Evolutionary conservation across 2,888 invertebrate genomes (phyloP).

Genomic region (Maniola hyperantus): DNA sequence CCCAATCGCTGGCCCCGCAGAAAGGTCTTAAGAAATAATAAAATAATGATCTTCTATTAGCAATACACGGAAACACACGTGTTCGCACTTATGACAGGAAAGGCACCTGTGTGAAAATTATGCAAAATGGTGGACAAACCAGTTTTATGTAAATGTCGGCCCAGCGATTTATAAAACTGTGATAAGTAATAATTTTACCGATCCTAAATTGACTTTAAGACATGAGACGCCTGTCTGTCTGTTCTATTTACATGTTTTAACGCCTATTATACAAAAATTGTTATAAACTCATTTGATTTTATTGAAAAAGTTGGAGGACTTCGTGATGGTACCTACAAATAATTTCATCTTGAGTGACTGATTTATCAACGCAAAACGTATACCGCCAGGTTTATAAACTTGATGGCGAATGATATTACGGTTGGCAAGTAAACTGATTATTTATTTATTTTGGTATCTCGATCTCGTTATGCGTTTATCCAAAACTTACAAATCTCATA

Average conservation of each 20-base stretch:
- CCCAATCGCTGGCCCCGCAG: not conserved
- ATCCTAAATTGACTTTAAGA: slow-evolving; percentile 37
- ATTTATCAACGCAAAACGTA: too few species aligned
- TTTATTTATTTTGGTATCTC: too few species aligned
- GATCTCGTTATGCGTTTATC: too few species aligned
- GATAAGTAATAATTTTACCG: slow-evolving; percentile 38
- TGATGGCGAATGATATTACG: too few species aligned
- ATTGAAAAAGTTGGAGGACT: too few species aligned
- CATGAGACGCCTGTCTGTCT: slow-evolving; percentile 34
- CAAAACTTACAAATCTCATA: too few species aligned
- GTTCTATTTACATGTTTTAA: slow-evolving; percentile 20
- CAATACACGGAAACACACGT: slow-evolving; percentile 31
- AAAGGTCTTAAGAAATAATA: slow-evolving; percentile 12
- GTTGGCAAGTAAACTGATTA: too few species aligned
- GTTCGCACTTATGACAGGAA: slow-evolving; percentile 40
- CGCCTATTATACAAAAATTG: not conserved
- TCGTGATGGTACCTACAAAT: too few species aligned
- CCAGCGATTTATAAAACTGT: slow-evolving; percentile 31
- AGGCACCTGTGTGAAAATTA: slow-evolving; percentile 42
- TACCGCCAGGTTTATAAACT: too few species aligned
- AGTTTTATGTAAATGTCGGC: slow-evolving; percentile 39
- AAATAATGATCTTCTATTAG: slow-evolving; percentile 8
- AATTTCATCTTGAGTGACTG: too few species aligned
- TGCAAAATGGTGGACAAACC: slow-evolving; percentile 42
- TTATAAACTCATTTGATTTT: too few species aligned